These are phyloP conservation scores for Sepiola atlantica DNA, from an alignment of 2,888 invertebrate species.

Conservation along the genomic window DNA sequence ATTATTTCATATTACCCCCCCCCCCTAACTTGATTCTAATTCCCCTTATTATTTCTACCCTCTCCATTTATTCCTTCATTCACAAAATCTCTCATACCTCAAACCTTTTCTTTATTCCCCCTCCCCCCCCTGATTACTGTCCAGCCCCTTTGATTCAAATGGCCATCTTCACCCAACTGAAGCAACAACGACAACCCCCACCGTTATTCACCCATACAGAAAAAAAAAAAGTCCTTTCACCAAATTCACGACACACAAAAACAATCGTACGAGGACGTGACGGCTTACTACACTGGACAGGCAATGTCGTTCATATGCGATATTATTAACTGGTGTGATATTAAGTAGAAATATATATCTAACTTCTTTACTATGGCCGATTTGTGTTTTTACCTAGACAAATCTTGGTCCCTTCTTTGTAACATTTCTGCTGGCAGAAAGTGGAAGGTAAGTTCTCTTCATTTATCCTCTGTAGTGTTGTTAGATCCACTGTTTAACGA, in stretches of 20 bases:
- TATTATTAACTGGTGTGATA: slow-evolving; percentile 18
- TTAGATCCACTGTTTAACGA: too few relatives aligned
- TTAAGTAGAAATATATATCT: not conserved
- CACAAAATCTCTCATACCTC: not conserved
- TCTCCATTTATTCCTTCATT: too few relatives aligned
- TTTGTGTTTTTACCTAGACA: slow-evolving; percentile 46
- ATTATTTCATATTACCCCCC: not conserved
- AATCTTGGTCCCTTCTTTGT: slow-evolving; percentile 45
- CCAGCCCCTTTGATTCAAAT: not conserved
- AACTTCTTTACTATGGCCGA: slow-evolving; percentile 24
- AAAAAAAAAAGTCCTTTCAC: not conserved
- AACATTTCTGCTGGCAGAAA: slow-evolving; percentile 40
- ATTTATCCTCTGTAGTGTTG: not conserved
- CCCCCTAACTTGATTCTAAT: not conserved
- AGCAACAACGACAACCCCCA: not conserved
- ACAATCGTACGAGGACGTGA: not conserved
- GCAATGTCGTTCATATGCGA: not conserved
- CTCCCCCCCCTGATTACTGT: not conserved
- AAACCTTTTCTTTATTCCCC: not conserved
- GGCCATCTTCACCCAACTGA: not conserved
- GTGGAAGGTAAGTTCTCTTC: slow-evolving; percentile 41
- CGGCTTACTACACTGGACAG: not conserved
- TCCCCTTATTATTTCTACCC: not conserved
- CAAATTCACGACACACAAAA: not conserved
- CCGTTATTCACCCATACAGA: not conserved